Evolutionary conservation across 2,113 vertebrate genomes (phyloP).

Genomic region (Isurus oxyrinchus): DNA sequence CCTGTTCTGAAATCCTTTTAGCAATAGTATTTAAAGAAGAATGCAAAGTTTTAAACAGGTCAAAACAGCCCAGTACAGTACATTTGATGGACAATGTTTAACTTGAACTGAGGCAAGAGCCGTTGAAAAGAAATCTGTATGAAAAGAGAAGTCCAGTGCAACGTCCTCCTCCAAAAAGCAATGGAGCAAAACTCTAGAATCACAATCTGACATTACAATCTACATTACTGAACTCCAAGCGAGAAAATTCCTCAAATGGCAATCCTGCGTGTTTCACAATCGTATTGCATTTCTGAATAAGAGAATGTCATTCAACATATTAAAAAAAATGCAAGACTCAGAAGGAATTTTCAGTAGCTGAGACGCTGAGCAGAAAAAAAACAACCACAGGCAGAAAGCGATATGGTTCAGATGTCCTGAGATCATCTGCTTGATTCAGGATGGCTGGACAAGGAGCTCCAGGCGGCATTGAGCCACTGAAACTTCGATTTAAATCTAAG

Average conservation of each 20-base stretch:
- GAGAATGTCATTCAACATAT: constrained; percentile 8
- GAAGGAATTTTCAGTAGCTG: not conserved
- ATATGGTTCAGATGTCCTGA: not conserved
- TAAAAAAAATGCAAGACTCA: not conserved
- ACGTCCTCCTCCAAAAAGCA: not conserved
- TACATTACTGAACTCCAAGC: not conserved
- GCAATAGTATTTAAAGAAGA: not conserved
- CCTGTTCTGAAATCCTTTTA: not conserved
- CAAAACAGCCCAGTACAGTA: not conserved
- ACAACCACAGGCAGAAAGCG: not conserved
- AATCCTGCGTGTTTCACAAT: not conserved
- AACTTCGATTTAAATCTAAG: constrained; percentile 12
- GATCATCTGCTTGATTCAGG: not conserved
- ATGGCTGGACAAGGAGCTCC: not conserved
- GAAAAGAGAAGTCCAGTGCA: not conserved
- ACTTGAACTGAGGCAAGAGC: not conserved
- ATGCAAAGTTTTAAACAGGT: not conserved
- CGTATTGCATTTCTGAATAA: constrained; percentile 26
- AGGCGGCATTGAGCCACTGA: not conserved
- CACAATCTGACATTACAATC: constrained; percentile 2
- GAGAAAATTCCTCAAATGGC: not conserved
- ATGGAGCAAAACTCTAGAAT: not conserved
- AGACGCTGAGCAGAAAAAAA: not conserved
- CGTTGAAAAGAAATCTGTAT: not conserved
- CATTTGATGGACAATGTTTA: not conserved